Base-by-base conservation (phyloP, 2,888 invertebrate species). In the Euzetes globulus region DNA sequence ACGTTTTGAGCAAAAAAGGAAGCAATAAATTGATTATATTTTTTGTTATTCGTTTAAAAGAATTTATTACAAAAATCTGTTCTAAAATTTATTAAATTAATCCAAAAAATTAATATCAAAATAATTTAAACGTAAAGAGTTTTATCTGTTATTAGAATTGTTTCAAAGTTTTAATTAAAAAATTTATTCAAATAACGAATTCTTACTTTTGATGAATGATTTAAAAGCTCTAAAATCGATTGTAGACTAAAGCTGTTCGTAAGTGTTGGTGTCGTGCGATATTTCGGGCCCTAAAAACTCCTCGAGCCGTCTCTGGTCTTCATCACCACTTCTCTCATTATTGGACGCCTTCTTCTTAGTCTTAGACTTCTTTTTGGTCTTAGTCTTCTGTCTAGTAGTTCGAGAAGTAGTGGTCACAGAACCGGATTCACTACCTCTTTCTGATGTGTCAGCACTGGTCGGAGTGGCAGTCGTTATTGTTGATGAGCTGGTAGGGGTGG, bases 311-410 rank as follows among this genome's bases (percentile, higher is more conserved):
- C 74, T 73, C 33, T 76, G 75, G 9, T 76, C 72, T 1, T 77
- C 78, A 25, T 77, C 77, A 13, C 58, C 63, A 19, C 29, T 33
- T 13, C 5, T 17, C 3, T 63, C 29, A n/a, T 13, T 33, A 29
- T 15, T 19, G 1, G 37, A 11, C 6, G 15, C 72, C 68, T 72
- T 72, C 19, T 83, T 82, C 58, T 84, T 82, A 33, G 84, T 84
- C 75, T 82, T 82, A 78, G 83, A 84, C 5, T 84, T 79, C 84
- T 85, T 74, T 83, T 84, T 78, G 13, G 71, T 76, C 73, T 78
- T 77, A 25, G 76, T 77, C 63, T 77, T 77, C 37, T 58, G 75
- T 63, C 77, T 75, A 29, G 77, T 77, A 78, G 77, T 77, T 41
- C 77, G 76, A 13, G 75, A 75, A 74, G 78, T 78, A 33, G 33